phyloP scores from a whole-genome alignment of 2,888 invertebrate genomes.

The Nomada hirtipes region DNA sequence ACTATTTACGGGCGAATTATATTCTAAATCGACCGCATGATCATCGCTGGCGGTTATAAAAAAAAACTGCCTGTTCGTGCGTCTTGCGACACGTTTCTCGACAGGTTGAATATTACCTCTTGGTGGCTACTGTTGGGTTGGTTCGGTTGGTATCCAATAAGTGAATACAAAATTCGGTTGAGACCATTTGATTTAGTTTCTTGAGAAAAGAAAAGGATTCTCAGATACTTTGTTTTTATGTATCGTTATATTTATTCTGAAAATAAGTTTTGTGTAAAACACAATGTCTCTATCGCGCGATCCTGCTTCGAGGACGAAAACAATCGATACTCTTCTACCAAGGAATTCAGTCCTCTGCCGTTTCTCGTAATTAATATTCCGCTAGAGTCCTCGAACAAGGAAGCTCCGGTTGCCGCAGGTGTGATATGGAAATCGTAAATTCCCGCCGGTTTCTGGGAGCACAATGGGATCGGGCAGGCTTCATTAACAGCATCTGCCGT shows the following conservation, averaged over 20 bases:
- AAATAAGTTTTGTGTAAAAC: too few relatives aligned
- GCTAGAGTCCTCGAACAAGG: slow-evolving; percentile 31
- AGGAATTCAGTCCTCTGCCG: slow-evolving; percentile 4
- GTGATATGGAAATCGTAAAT: slow-evolving; percentile 60
- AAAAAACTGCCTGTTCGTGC: slow-evolving; percentile 27
- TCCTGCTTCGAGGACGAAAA: neutral
- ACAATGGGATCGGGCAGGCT: slow-evolving; percentile 48
- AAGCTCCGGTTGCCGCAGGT: slow-evolving; percentile 51
- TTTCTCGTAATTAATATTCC: slow-evolving; percentile 53
- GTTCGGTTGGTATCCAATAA: too few relatives aligned
- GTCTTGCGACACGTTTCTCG: slow-evolving; percentile 3
- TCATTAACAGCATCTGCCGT: slow-evolving; percentile 60
- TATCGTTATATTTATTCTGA: too few relatives aligned
- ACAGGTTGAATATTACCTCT: neutral
- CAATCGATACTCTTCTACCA: slow-evolving; percentile 4
- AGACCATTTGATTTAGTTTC: too few relatives aligned
- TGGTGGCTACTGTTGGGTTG: too few relatives aligned
- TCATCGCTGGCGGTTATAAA: slow-evolving; percentile 29
- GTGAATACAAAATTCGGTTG: too few relatives aligned
- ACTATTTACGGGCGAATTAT: slow-evolving; percentile 65
- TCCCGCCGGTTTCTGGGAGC: slow-evolving; percentile 27
- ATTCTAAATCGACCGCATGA: slow-evolving; percentile 30
- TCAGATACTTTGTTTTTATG: too few relatives aligned
- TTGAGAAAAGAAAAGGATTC: too few relatives aligned
- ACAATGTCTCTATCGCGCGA: too few relatives aligned